These are phyloP conservation scores for Cremastobaeus sp. DNA, from an alignment of 2,888 invertebrate species.

Conservation along the genomic window DNA sequence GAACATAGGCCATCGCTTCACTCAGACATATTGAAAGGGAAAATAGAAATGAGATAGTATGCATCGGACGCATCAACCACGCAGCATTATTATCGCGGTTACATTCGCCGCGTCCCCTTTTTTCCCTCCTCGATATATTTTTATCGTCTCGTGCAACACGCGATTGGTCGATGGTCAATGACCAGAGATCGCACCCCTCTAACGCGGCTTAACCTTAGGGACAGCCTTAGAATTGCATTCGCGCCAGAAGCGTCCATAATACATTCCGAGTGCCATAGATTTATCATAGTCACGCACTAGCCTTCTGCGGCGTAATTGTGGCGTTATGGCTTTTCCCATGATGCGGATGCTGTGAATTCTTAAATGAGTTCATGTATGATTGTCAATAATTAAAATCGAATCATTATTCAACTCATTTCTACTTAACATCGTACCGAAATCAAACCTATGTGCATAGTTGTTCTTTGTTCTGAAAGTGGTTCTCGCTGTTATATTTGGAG, in stretches of 20 bases:
- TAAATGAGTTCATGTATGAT: not conserved
- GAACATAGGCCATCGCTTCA: too few relatives aligned
- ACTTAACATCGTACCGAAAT: too few relatives aligned
- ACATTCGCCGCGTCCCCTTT: constrained; percentile 42
- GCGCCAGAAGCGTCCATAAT: constrained; percentile 69
- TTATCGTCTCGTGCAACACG: constrained; percentile 65
- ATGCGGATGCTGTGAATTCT: constrained; percentile 7
- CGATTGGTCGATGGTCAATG: constrained; percentile 66
- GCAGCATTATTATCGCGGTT: constrained; percentile 54
- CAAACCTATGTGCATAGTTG: too few relatives aligned
- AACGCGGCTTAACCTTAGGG: constrained; percentile 35
- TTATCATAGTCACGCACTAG: constrained; percentile 75
- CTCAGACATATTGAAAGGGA: constrained; percentile 9
- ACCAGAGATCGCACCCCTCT: constrained; percentile 60
- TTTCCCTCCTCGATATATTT: constrained; percentile 66
- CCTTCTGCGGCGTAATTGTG: constrained; percentile 69
- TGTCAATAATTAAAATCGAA: too few relatives aligned
- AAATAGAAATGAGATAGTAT: constrained; percentile 52
- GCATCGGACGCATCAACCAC: constrained; percentile 49
- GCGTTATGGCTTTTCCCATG: constrained; percentile 62
- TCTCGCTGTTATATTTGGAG: too few relatives aligned
- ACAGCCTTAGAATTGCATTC: constrained; percentile 69
- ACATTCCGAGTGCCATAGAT: constrained; percentile 71
- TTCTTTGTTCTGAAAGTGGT: too few relatives aligned
- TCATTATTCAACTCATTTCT: too few relatives aligned